Percentiles rank a stretch among this genome's conserved stretches.
phyloP scores from a whole-genome alignment of 92 coral and sea anemone species.

The Porites rus region DNA sequence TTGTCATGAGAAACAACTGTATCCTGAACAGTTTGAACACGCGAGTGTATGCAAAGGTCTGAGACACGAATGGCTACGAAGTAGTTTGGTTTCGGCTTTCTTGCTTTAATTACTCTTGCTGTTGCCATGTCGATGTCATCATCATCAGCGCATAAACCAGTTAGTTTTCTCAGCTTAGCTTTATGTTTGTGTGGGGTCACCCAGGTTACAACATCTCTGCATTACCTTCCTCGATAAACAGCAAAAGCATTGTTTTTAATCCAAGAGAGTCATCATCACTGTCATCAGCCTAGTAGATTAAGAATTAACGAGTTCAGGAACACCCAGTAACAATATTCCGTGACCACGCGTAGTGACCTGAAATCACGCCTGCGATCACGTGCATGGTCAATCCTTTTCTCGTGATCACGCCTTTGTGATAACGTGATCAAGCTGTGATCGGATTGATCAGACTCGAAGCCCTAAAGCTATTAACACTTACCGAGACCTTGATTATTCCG shows the following conservation, averaged over 20 bases:
- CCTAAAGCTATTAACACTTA: too few relatives aligned
- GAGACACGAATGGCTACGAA: slow-evolving; percentile 91
- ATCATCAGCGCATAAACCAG: slow-evolving; percentile 33
- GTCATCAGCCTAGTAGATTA: too few relatives aligned
- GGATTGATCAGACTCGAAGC: too few relatives aligned
- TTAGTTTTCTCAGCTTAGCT: slow-evolving; percentile 28
- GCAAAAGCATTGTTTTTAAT: slow-evolving; percentile 17
- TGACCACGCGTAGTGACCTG: too few relatives aligned
- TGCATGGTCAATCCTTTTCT: too few relatives aligned
- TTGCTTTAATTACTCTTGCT: slow-evolving; percentile 12
- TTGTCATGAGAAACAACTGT: slow-evolving; percentile 61
- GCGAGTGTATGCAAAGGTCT: slow-evolving; percentile 78
- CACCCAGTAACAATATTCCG: too few relatives aligned
- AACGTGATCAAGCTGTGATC: too few relatives aligned
- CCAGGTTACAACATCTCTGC: slow-evolving; percentile 16
- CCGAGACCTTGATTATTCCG: too few relatives aligned
- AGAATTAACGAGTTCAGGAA: too few relatives aligned
- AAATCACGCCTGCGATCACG: too few relatives aligned
- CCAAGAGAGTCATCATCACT: slow-evolving; percentile 55
- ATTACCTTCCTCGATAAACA: slow-evolving; percentile 50
- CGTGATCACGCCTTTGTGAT: too few relatives aligned
- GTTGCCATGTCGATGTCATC: neutral
- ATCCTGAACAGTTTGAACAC: slow-evolving; percentile 78
- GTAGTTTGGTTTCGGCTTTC: slow-evolving; percentile 79
- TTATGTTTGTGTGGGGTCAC: neutral